Conservation (phyloP, 2,113 vertebrate species). For the Poeciliopsis retropinna region DNA sequence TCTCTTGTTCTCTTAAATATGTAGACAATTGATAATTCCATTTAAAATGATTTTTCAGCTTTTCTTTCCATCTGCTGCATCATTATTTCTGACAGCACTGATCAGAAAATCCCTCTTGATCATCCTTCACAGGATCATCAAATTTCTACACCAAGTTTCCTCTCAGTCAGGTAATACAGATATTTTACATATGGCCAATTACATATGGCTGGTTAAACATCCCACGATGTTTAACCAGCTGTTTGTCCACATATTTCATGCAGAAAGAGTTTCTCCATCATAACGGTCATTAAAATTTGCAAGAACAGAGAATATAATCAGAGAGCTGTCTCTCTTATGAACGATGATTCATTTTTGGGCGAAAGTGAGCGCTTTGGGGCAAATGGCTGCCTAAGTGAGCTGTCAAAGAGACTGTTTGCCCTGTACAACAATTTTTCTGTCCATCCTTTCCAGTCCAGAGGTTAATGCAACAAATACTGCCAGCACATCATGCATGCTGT, state of each 20-base stretch:
- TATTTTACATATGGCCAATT: conserved; percentile 30
- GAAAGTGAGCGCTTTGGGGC: conserved; percentile 24
- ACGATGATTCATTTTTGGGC: conserved; percentile 28
- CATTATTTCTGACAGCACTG: conserved; percentile 41
- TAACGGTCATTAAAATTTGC: background rate
- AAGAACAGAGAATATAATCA: background rate
- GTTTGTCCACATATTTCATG: conserved; percentile 25
- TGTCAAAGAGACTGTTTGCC: conserved; percentile 40
- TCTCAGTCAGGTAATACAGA: background rate
- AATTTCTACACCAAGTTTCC: conserved; percentile 20
- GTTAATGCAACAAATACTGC: conserved; percentile 67
- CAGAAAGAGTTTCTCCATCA: conserved; percentile 1
- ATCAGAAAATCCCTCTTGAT: conserved; percentile 32
- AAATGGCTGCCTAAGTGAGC: conserved; percentile 56
- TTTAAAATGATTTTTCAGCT: background rate
- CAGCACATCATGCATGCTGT: conserved; percentile 49
- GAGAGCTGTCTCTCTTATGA: conserved; percentile 1
- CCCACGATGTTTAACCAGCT: conserved; percentile 29
- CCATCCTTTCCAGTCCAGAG: conserved; percentile 68
- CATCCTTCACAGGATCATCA: conserved; percentile 1
- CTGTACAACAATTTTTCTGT: conserved; percentile 39
- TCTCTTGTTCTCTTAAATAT: background rate
- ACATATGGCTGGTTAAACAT: no score
- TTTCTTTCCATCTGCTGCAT: conserved; percentile 33
- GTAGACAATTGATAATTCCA: background rate